These are phyloP conservation scores for Drosophila pseudotalamancana DNA, from an alignment of 2,888 invertebrate genomes.

Conservation along the genomic window DNA sequence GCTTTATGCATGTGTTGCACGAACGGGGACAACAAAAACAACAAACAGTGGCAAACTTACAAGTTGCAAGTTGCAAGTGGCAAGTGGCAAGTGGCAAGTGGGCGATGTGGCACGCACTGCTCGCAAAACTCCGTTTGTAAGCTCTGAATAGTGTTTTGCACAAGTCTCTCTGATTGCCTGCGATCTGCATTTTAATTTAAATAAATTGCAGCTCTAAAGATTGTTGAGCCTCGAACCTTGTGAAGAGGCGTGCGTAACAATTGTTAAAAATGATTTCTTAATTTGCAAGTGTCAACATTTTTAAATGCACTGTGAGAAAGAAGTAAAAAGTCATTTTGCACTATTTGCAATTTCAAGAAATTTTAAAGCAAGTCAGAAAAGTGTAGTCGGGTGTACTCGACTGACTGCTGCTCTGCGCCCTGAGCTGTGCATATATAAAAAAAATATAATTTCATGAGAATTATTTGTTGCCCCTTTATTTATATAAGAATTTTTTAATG, in stretches of 20 bases:
- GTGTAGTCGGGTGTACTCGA: too few species aligned
- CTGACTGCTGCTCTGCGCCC: too few species aligned
- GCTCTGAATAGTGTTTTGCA: too few species aligned
- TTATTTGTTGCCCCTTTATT: background rate
- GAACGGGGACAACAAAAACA: slow-evolving; percentile 25
- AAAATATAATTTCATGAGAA: background rate
- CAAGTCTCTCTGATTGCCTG: slow-evolving; percentile 23
- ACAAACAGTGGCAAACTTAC: slow-evolving; percentile 22
- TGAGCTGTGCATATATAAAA: too few species aligned
- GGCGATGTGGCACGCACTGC: slow-evolving; percentile 28
- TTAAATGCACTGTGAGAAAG: too few species aligned
- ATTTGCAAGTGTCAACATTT: slow-evolving; percentile 40
- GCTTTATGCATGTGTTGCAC: slow-evolving; percentile 37
- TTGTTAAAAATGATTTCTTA: slow-evolving; percentile 43
- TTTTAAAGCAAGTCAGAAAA: too few species aligned
- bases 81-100: slow-evolving; percentile 23
- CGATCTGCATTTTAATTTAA: slow-evolving; percentile 75
- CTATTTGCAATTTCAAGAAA: too few species aligned
- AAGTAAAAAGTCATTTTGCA: too few species aligned
- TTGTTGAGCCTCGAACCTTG: background rate
- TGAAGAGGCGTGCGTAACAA: slow-evolving; percentile 38
- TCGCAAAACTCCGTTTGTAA: slow-evolving; percentile 36
- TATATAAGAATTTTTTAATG: background rate
- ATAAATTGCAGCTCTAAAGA: slow-evolving; percentile 49
- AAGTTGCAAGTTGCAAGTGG: slow-evolving; percentile 28